Evolutionary conservation across 2,888 invertebrate species (phyloP).

Genomic region (Clistopyga incitator): DNA sequence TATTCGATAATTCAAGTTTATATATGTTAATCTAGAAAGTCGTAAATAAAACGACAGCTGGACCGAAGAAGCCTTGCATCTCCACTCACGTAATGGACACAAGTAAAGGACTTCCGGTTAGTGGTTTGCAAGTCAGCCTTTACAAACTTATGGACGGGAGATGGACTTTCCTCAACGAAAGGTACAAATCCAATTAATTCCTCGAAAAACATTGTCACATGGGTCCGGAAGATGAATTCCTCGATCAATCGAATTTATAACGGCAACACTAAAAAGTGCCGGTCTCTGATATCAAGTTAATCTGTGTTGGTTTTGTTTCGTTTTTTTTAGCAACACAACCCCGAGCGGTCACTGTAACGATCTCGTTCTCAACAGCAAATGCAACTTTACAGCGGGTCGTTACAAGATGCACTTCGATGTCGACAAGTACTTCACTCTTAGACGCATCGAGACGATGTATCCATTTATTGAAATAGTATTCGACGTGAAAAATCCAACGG

Average conservation of each 20-base stretch:
- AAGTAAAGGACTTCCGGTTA: slow-evolving; percentile 88
- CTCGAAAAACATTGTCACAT: not conserved
- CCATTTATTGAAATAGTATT: slow-evolving; percentile 92
- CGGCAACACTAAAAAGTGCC: too few species aligned
- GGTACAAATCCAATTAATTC: slow-evolving; percentile 72
- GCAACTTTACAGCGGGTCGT: slow-evolving; percentile 88
- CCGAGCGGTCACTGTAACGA: slow-evolving; percentile 89
- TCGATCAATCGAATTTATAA: too few species aligned
- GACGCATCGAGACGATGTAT: slow-evolving; percentile 88
- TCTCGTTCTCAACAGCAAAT: slow-evolving; percentile 85
- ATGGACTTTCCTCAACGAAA: slow-evolving; percentile 89
- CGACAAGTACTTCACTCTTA: slow-evolving; percentile 88
- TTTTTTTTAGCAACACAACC: slow-evolving; percentile 85
- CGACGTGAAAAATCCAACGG: slow-evolving; percentile 87
- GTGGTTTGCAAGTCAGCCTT: slow-evolving; percentile 88
- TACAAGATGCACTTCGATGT: slow-evolving; percentile 92
- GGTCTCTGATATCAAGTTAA: not conserved
- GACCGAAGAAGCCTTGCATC: slow-evolving; percentile 85
- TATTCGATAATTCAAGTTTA: not conserved
- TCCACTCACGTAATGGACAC: slow-evolving; percentile 92
- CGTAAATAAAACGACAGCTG: slow-evolving; percentile 16
- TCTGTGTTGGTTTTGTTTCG: slow-evolving; percentile 62
- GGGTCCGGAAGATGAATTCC: too few species aligned
- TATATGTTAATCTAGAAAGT: slow-evolving; percentile 18
- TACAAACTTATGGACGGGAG: slow-evolving; percentile 88